These are phyloP conservation scores for Planococcus citri DNA, from an alignment of 1,140 invertebrate genomes.

Conservation along the genomic window DNA sequence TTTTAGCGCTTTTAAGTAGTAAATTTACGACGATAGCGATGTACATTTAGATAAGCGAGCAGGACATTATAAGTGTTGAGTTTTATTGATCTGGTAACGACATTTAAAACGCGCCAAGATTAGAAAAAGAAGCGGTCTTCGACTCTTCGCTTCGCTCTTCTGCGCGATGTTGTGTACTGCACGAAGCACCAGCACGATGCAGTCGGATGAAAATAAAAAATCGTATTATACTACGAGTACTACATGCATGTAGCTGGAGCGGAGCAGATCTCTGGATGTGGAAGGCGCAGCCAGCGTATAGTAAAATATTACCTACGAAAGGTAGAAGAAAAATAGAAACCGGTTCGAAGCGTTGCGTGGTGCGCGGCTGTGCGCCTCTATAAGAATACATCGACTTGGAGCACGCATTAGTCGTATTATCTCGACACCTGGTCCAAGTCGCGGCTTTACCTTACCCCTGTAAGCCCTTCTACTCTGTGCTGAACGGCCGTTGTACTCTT, in stretches of 20 bases:
- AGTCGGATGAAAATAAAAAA: too few relatives aligned
- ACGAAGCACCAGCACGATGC: too few relatives aligned
- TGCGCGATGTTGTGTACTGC: too few relatives aligned
- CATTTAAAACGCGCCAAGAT: not conserved
- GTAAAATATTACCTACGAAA: too few relatives aligned
- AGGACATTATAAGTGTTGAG: not conserved
- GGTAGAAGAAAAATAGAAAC: not conserved
- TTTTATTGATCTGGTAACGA: not conserved
- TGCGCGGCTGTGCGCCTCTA: not conserved
- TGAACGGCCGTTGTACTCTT: not conserved
- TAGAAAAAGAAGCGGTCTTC: too few relatives aligned
- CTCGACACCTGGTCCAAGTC: not conserved
- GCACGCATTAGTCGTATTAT: constrained; percentile 18
- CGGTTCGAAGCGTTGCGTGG: not conserved
- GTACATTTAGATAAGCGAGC: not conserved
- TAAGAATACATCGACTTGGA: not conserved
- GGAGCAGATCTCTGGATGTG: too few relatives aligned
- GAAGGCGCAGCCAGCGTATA: too few relatives aligned
- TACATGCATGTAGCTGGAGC: too few relatives aligned
- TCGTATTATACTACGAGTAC: too few relatives aligned
- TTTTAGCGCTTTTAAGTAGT: not conserved
- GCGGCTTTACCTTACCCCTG: not conserved
- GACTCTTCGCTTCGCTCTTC: too few relatives aligned
- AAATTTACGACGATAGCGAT: not conserved
- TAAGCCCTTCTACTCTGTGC: too few relatives aligned